Evolutionary conservation across 2,797 vertebrate genomes (phyloP).

Genomic region (Spinibarbus caldwelli): DNA sequence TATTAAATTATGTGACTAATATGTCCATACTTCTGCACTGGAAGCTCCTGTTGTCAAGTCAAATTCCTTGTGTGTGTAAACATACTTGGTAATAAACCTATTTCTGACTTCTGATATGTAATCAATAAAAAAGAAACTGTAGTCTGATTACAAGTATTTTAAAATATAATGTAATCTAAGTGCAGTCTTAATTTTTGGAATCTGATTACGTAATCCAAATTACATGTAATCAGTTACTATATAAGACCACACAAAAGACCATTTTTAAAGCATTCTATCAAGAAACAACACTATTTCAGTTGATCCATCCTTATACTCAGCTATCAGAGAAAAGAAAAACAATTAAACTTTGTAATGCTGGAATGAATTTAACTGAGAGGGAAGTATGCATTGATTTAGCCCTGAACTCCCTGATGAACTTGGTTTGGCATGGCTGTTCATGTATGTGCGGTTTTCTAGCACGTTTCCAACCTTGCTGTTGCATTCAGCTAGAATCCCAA

Average conservation of each 20-base stretch:
- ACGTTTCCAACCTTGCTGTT: constrained; percentile 71
- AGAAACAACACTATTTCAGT: neutral
- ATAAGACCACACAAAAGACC: neutral
- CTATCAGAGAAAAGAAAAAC: constrained; percentile 27
- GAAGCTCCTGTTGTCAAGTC: neutral
- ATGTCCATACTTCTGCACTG: neutral
- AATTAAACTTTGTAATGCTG: constrained; percentile 53
- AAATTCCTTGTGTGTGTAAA: neutral
- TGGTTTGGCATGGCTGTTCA: constrained; percentile 67
- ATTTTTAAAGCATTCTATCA: constrained; percentile 9
- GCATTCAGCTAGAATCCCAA: constrained; percentile 68
- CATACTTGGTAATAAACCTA: neutral
- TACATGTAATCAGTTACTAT: neutral
- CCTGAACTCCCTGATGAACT: constrained; percentile 80
- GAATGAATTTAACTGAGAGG: constrained; percentile 70
- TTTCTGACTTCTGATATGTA: too few relatives aligned
- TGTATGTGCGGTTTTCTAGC: constrained; percentile 74
- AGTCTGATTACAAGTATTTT: neutral
- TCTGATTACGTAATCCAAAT: neutral
- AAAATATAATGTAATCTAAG: neutral
- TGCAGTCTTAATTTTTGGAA: neutral
- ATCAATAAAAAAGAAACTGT: too few relatives aligned
- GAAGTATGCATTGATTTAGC: constrained; percentile 80
- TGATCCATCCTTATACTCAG: neutral
- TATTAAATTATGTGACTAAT: neutral